phyloP scores from a whole-genome alignment of 2,113 vertebrate species.

The Pyxicephalus adspersus region DNA sequence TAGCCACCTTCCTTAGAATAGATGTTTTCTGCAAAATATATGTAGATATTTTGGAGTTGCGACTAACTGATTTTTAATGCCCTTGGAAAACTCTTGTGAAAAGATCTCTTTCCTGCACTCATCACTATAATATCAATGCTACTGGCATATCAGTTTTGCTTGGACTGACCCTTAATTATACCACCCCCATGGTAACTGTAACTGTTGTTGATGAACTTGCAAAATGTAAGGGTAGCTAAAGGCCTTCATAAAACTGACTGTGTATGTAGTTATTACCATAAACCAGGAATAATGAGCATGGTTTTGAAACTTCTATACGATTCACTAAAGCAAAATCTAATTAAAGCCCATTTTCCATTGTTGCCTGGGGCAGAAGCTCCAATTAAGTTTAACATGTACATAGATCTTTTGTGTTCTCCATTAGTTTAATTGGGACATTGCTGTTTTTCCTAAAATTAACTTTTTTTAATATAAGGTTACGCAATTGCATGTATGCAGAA shows the following conservation, averaged over 20 bases:
- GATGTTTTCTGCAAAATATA: too few relatives aligned
- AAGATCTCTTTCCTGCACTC: too few relatives aligned
- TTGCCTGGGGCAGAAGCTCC: not conserved
- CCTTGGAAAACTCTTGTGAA: too few relatives aligned
- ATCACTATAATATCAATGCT: too few relatives aligned
- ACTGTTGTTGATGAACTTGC: not conserved
- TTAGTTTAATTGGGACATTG: not conserved
- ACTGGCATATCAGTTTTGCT: too few relatives aligned
- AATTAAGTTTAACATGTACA: not conserved
- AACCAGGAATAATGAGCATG: not conserved
- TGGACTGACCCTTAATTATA: too few relatives aligned
- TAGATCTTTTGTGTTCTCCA: constrained; percentile 19
- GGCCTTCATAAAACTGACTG: not conserved
- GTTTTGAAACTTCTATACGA: not conserved
- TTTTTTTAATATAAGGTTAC: too few relatives aligned
- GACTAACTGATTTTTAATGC: too few relatives aligned
- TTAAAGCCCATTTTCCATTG: not conserved
- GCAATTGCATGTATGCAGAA: too few relatives aligned
- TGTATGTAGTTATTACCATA: not conserved
- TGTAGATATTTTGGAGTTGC: too few relatives aligned
- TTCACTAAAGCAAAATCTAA: not conserved
- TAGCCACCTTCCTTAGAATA: too few relatives aligned
- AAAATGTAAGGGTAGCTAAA: not conserved
- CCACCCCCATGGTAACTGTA: not conserved
- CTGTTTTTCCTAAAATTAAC: too few relatives aligned